Evolutionary conservation across 2,888 invertebrate genomes (phyloP), one percentile per base, ranked within the genome.

Genomic region (Drosophila quasianomalipes): DNA sequence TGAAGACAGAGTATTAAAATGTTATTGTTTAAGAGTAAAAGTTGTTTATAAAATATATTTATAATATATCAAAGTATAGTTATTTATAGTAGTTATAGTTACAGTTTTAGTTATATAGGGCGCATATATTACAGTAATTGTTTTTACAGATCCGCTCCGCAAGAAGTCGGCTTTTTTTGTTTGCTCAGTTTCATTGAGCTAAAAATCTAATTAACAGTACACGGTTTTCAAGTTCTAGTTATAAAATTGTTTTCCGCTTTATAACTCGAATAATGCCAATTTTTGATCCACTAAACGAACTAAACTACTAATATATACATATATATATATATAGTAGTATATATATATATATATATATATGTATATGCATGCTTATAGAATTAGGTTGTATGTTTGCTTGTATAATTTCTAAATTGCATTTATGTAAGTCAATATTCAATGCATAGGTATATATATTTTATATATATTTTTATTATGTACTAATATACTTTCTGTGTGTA

Each of bases 1-100:
- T 88, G 85, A 88, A 86, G 85, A 85, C 85, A 86, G 85, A 88
- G 85, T 86, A 86, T 86, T 85, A 83, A 88, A 82, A 85, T 71
- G 68, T 78, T 66, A 69, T 81, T 74, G 69, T 85, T 78, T 74
- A 83, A 88, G 85, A 85, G 88, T 85, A 85, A 86, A 85, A 88
- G 85, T 88, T 86, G 70, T 85, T 86, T 86, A 86, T 86, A 86
- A 86, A 86, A 85, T 85, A 86, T 85, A 85, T 79, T 65, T 83
- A 74, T 85, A 76, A 79, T 83, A 81, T 85, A 85, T 83, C 85
- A 85, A 88, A 86, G 85, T 88, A 78, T 74, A 79, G 77, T 70
- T 79, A 65, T 74, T 58, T 68, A 61, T 64, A 60, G 59, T 74
- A 47, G 16, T 16, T 28, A 19, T 30, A 39, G 39, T 39, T 47